Evolutionary conservation across 2,797 vertebrate species (phyloP).

Genomic region (Caiman crocodilus): DNA sequence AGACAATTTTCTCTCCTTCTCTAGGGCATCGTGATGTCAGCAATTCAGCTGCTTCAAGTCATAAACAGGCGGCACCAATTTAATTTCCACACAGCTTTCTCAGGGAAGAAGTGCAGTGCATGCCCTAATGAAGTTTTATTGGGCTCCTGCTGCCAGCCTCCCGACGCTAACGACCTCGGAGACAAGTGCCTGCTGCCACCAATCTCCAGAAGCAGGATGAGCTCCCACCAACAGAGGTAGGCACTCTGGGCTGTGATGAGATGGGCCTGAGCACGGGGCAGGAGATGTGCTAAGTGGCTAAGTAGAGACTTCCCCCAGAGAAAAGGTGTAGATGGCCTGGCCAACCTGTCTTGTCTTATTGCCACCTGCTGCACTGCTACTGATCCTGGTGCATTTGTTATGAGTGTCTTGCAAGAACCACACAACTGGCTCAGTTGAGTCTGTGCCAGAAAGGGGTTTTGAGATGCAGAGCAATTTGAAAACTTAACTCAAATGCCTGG

Average conservation of each 20-base stretch:
- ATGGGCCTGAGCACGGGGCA: not conserved
- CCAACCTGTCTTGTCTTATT: not conserved
- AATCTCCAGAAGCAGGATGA: not conserved
- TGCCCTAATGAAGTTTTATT: not conserved
- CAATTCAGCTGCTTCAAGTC: conserved; percentile 21
- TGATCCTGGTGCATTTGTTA: not conserved
- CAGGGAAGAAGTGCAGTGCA: not conserved
- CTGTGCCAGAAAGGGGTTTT: not conserved
- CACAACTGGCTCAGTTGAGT: not conserved
- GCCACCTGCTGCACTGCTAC: not conserved
- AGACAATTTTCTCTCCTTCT: conserved; percentile 49
- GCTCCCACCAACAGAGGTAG: accelerated
- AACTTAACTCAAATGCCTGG: not conserved
- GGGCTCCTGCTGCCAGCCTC: not conserved
- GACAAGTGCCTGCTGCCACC: not conserved
- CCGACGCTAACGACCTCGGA: accelerated
- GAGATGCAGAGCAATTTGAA: not conserved
- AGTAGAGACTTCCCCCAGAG: conserved; percentile 24
- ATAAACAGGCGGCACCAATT: not conserved
- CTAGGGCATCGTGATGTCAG: not conserved
- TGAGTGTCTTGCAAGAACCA: not conserved
- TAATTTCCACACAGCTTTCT: not conserved
- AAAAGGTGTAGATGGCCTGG: conserved; percentile 43
- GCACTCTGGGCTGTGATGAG: not conserved
- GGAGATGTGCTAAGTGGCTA: not conserved